Evolutionary conservation across 2,113 vertebrate genomes (phyloP).

Genomic region (Nothobranchius furzeri): DNA sequence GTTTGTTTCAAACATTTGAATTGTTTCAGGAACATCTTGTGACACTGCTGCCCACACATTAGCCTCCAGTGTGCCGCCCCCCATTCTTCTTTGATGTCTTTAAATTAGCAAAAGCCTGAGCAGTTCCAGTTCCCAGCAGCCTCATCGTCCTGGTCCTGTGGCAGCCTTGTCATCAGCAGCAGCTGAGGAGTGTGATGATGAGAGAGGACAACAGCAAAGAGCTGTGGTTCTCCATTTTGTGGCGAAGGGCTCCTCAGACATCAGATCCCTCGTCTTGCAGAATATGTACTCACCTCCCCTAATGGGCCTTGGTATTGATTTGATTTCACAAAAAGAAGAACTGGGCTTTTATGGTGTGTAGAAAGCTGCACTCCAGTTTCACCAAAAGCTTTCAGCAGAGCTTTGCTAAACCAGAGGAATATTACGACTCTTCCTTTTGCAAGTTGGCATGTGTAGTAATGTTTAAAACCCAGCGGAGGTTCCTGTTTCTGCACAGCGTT

Average conservation of each 20-base stretch:
- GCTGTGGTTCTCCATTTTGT: constrained; percentile 41
- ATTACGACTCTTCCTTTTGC: constrained; percentile 7
- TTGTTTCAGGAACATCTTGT: constrained; percentile 51
- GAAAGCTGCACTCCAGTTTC: constrained; percentile 68
- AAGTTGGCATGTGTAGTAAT: constrained; percentile 21
- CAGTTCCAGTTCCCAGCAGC: constrained; percentile 43
- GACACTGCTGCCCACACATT: constrained; percentile 19
- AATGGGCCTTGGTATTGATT: constrained; percentile 80
- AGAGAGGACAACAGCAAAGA: constrained; percentile 49
- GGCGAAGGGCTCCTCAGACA: constrained; percentile 54
- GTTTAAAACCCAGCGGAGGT: constrained; percentile 11
- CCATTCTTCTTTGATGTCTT: constrained; percentile 25
- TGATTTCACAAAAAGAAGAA: constrained; percentile 67
- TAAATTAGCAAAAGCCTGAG: constrained; percentile 17
- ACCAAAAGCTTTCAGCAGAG: constrained; percentile 56
- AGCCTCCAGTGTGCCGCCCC: constrained; percentile 6
- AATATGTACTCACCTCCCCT: constrained; percentile 62
- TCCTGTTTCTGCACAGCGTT: background rate
- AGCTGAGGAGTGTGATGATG: constrained; percentile 54
- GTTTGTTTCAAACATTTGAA: constrained; percentile 40
- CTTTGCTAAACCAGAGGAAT: constrained; percentile 30
- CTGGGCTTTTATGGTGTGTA: constrained; percentile 71
- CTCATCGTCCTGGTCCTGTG: constrained; percentile 42
- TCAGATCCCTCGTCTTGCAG: constrained; percentile 56
- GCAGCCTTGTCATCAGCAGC: constrained; percentile 64